Conservation (phyloP, 2,113 vertebrate species). For the Anser cygnoides region DNA sequence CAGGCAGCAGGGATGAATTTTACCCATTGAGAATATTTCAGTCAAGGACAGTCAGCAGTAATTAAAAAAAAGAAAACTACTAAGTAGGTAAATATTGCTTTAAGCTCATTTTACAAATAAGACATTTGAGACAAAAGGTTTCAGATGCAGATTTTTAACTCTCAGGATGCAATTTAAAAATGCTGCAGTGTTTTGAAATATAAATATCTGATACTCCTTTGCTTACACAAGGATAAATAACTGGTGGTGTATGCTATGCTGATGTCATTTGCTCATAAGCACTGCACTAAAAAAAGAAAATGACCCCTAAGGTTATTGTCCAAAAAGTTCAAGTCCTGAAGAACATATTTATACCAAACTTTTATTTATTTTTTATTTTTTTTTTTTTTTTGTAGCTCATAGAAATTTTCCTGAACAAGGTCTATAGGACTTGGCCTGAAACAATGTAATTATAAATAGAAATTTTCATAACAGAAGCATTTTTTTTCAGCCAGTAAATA, state of each 20-base stretch:
- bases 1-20: neutral
- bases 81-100: constrained; percentile 20
- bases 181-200: neutral
- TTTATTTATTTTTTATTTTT: too few species aligned
- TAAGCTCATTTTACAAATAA: neutral
- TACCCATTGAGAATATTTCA: neutral
- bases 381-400: neutral
- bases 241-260: neutral
- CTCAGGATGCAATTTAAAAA: neutral
- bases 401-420: neutral
- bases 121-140: neutral
- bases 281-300: neutral
- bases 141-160: neutral
- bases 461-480: neutral
- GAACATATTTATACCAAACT: neutral
- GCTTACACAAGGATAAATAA: neutral
- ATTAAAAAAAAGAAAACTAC: neutral
- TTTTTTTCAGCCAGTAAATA: neutral
- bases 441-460: neutral
- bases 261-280: neutral
- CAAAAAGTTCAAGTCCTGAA: neutral
- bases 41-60: neutral
- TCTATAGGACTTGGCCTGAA: neutral
- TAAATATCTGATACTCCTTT: neutral
- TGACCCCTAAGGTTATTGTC: neutral